A percentile compares a stretch with the other conserved stretches of the same genome.
phyloP scores from a whole-genome alignment of 1,140 invertebrate genomes.

The Drosophila albomicans region DNA sequence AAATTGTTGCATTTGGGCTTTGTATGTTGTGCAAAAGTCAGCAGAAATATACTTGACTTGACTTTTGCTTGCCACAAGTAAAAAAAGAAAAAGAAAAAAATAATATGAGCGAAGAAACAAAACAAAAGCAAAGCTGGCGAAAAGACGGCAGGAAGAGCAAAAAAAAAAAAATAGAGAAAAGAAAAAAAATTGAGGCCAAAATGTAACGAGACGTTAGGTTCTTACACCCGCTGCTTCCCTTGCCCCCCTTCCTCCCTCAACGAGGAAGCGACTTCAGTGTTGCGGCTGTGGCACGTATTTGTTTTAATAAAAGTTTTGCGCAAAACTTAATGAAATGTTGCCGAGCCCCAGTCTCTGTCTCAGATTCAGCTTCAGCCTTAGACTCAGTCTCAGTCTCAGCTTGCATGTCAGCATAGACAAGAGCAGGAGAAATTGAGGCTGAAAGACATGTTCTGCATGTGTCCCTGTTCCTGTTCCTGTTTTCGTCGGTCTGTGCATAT shows the following conservation, averaged over 20 bases:
- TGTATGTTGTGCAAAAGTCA: conserved; percentile 74
- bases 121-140: conserved; percentile 35
- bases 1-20: conserved; percentile 78
- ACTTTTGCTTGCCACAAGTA: conserved; percentile 72
- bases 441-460: conserved; percentile 42
- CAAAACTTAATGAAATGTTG: conserved; percentile 84
- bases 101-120: conserved; percentile 35
- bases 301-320: conserved; percentile 83
- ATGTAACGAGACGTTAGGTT: conserved; percentile 72
- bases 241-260: background rate
- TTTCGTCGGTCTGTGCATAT: conserved; percentile 33
- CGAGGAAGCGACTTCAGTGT: background rate
- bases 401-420: conserved; percentile 34
- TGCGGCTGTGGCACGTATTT: conserved; percentile 72
- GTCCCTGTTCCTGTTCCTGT: conserved; percentile 22
- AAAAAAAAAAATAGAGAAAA: conserved; percentile 20
- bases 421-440: background rate
- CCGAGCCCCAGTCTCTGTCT: conserved; percentile 40
- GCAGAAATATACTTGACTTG: conserved; percentile 79
- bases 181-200: conserved; percentile 75
- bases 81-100: conserved; percentile 40
- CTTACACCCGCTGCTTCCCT: conserved; percentile 6
- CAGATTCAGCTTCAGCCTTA: conserved; percentile 31
- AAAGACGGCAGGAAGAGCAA: conserved; percentile 6
- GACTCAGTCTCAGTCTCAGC: conserved; percentile 27